phyloP scores from a whole-genome alignment of 2,888 invertebrate genomes.

The Cerastis leucographa region DNA sequence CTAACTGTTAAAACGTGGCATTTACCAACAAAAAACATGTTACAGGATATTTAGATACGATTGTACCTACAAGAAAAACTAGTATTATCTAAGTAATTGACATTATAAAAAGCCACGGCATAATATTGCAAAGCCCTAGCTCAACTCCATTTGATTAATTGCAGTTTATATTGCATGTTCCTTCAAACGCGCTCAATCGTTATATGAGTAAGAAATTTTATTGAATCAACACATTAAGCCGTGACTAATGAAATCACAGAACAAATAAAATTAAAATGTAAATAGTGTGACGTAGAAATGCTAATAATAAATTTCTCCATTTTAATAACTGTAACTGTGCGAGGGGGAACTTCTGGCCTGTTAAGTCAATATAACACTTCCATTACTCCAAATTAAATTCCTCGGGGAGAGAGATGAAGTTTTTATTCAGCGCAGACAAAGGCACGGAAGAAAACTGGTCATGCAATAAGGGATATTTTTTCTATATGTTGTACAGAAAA shows the following conservation, averaged over 20 bases:
- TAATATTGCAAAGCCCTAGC: slow-evolving; percentile 7
- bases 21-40: neutral
- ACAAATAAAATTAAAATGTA: slow-evolving; percentile 91
- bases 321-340: slow-evolving; percentile 90
- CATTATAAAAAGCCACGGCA: neutral
- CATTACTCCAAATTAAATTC: slow-evolving; percentile 91
- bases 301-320: slow-evolving; percentile 91
- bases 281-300: slow-evolving; percentile 89
- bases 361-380: slow-evolving; percentile 91
- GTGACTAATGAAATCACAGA: slow-evolving; percentile 90
- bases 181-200: slow-evolving; percentile 68
- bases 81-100: neutral
- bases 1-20: neutral
- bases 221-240: slow-evolving; percentile 86
- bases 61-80: neutral
- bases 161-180: slow-evolving; percentile 68
- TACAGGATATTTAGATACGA: neutral
- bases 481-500: slow-evolving; percentile 61
- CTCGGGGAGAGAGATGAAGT: slow-evolving; percentile 89
- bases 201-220: slow-evolving; percentile 77
- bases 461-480: slow-evolving; percentile 71
- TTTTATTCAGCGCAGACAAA: slow-evolving; percentile 88
- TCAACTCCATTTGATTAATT: slow-evolving; percentile 74
- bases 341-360: slow-evolving; percentile 89
- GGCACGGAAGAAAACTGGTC: slow-evolving; percentile 81